Conservation (phyloP, 2,888 invertebrate species). For the Tetrapedia diversipes region DNA sequence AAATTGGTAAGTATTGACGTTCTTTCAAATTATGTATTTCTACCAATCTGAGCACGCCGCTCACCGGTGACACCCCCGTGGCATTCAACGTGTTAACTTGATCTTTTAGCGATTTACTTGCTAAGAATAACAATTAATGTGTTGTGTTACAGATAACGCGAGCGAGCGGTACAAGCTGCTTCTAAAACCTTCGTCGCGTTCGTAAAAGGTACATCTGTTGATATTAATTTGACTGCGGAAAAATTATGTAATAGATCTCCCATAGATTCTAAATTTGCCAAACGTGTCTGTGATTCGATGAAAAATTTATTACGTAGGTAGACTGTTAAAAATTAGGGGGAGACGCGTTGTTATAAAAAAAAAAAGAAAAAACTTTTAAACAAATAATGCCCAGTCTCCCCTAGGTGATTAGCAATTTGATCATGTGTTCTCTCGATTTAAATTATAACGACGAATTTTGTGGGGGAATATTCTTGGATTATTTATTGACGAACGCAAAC, state of each 20-base stretch:
- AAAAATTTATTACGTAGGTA: slow-evolving; percentile 9
- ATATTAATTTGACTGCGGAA: slow-evolving; percentile 18
- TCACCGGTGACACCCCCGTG: too few species aligned
- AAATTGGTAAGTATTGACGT: too few species aligned
- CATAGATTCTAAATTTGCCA: slow-evolving; percentile 30
- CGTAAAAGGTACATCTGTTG: slow-evolving; percentile 35
- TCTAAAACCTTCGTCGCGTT: slow-evolving; percentile 75
- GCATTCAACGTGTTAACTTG: too few species aligned
- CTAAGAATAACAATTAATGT: neutral
- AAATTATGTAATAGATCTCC: slow-evolving; percentile 16
- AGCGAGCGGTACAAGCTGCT: slow-evolving; percentile 79
- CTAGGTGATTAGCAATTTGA: neutral
- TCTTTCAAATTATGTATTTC: too few species aligned
- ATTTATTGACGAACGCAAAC: neutral
- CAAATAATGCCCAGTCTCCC: too few species aligned
- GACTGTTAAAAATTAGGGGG: too few species aligned
- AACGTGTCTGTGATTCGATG: slow-evolving; percentile 45
- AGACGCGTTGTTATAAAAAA: too few species aligned
- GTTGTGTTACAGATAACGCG: slow-evolving; percentile 71
- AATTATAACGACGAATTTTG: neutral
- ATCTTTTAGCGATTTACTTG: neutral
- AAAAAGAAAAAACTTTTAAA: too few species aligned
- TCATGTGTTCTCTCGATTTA: neutral
- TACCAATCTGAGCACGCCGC: too few species aligned
- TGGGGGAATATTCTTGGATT: slow-evolving; percentile 1